Base-by-base conservation (phyloP, 2,797 vertebrate genomes). In the Psittacula echo region DNA sequence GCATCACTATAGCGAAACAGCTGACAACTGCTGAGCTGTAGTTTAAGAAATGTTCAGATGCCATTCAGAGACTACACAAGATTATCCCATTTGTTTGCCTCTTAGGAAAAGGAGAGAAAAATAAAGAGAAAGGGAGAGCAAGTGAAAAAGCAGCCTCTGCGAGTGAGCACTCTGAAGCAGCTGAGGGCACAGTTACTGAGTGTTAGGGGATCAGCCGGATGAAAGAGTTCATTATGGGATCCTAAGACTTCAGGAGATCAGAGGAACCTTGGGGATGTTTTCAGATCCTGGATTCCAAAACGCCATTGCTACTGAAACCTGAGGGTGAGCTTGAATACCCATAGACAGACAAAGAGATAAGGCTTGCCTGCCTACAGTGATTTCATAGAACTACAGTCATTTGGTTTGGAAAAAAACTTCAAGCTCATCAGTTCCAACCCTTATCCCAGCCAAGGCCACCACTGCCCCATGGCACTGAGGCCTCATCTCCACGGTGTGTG, bases 291-390 rank as follows among this genome's bases (percentile, higher is more conserved):
- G 24, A 75, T 70, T 93, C 47, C 41, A 73, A 87, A 48, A 87
- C 61, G 32, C 34, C 56, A 62, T 81, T 94, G 61, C 76, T 79
- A 29, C 48, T 77, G 87, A 93, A 96, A 89, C 32, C 80, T 44
- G 50, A 89, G 70, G 39, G 72, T 53, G 72, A 85, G 54, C 53
- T 74, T 89, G 51, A 85, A 60, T 60, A 32, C 15, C 76, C 45
- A 53, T 1, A 56, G 70, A 37, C 1, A 72, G 17, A 79, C n/a
- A 26, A 47, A 85, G 42, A 44, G 37, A 80, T 30, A 67, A 73
- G 27, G 44, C 53, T 91, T 51, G 32, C 19, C 76, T 44, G 23
- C 47, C 79, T 70, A 26, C n/a, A 73, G 47, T 58, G 13, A 82
- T 70, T 82, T 83, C 60, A 60, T 2, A 12, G 13, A 76, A 21